phyloP scores from a whole-genome alignment of 2,888 invertebrate genomes.

The Tipula lateralis region DNA sequence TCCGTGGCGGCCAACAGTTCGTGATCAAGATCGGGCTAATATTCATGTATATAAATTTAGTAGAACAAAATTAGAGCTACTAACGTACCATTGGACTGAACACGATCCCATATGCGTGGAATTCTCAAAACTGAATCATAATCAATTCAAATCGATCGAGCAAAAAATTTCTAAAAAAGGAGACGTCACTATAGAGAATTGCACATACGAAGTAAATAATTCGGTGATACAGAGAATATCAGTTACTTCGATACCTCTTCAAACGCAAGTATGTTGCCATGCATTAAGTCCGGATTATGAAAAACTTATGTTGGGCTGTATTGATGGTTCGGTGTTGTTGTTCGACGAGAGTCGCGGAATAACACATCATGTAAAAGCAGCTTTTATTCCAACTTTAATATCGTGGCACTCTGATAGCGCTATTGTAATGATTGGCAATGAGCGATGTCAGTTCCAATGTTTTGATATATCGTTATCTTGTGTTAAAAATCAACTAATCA shows the following conservation, averaged over 20 bases:
- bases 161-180: slow-evolving; percentile 71
- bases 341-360: slow-evolving; percentile 70
- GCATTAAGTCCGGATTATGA: slow-evolving; percentile 66
- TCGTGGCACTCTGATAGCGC: slow-evolving; percentile 70
- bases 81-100: slow-evolving; percentile 79
- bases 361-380: slow-evolving; percentile 69
- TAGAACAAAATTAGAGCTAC: slow-evolving; percentile 66
- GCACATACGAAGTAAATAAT: slow-evolving; percentile 58
- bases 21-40: slow-evolving; percentile 83
- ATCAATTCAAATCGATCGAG: slow-evolving; percentile 72
- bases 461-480: slow-evolving; percentile 67
- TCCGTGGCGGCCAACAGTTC: slow-evolving; percentile 84
- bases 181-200: slow-evolving; percentile 67
- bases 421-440: slow-evolving; percentile 63
- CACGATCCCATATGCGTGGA: slow-evolving; percentile 80
- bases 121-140: slow-evolving; percentile 66
- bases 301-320: slow-evolving; percentile 73
- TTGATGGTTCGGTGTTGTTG: slow-evolving; percentile 77
- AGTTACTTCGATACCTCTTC: slow-evolving; percentile 64
- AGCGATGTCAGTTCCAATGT: slow-evolving; percentile 68
- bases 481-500: slow-evolving; percentile 60
- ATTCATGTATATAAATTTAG: slow-evolving; percentile 72
- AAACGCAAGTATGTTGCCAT: slow-evolving; percentile 64
- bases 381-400: slow-evolving; percentile 66
- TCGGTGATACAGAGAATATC: slow-evolving; percentile 59